Base-by-base conservation (phyloP, 2,888 invertebrate species). In the Salticus scenicus region DNA sequence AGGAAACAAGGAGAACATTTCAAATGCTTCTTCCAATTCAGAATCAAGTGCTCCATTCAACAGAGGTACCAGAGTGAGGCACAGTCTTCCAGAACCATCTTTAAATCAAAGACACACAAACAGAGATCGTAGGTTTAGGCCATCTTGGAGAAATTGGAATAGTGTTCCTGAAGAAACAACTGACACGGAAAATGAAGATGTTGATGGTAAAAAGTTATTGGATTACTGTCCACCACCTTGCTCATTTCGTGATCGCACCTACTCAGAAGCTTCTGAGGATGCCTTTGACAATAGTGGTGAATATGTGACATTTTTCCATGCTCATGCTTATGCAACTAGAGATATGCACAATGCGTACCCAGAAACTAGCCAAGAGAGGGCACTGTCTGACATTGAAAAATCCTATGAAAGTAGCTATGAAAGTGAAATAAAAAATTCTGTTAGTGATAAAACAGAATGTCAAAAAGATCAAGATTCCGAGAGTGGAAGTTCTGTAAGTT, bases 131-230 rank as follows among this genome's bases (percentile, higher is more conserved):
- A 30, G 80, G 7, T 80, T 80, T 42, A 30, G 85, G 17, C 80
- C 85, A 30, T 80, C 85, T 0, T 87, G 87, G 87, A 64, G 77
- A 7, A 77, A 67, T 1, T 87, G 87, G 87, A 87, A 82, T 66
- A 87, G 81, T 41, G 81, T 87, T 66, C 87, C 87, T 10, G 89
- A 90, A 47, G 89, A 90, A 70, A 90, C 90, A 7, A 89, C 90
- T 5, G 89, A 89, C 77, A 89, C 89, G 7, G 90, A 90, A 64
- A 89, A 89, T 47, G 90, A 90, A 33, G 89, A 89, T 64, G n/a
- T 76, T 17, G 77, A 88, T 31, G 57, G 82, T 1, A 87, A 88
- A 30, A 87, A 88, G 67, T 30, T 67, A n/a, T 42, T 63, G 37
- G 64, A 88, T n/a, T 75, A 67, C 27, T 64, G 88, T 57, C 76